phyloP scores from a whole-genome alignment of 2,797 vertebrate species.

The Lagorchestes hirsutus region DNA sequence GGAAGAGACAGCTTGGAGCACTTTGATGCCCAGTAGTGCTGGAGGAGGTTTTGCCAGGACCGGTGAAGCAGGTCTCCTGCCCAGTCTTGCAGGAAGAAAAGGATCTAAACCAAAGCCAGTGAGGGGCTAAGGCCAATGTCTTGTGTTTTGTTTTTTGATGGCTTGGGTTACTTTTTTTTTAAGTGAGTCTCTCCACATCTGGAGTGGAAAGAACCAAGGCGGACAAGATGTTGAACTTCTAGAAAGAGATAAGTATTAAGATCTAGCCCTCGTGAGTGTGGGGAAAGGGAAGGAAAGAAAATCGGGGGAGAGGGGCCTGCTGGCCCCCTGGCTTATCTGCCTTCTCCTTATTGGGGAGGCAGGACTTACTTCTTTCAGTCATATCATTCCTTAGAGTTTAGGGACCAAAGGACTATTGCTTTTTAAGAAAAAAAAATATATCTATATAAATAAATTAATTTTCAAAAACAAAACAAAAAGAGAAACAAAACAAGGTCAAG shows the following conservation, averaged over 20 bases:
- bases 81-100: conserved; percentile 75
- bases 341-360: conserved; percentile 88
- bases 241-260: conserved; percentile 78
- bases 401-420: conserved; percentile 99
- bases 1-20: background rate
- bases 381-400: conserved; percentile 99
- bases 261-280: conserved; percentile 69
- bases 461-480: conserved; percentile 83
- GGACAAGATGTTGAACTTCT: conserved; percentile 81
- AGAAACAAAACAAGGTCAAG: conserved; percentile 49
- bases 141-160: conserved; percentile 70
- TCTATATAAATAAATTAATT: conserved; percentile 86
- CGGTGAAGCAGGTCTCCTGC: conserved; percentile 79
- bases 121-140: conserved; percentile 85
- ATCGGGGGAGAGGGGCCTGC: background rate
- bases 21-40: background rate
- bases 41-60: background rate
- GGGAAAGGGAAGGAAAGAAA: background rate
- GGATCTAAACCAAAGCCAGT: conserved; percentile 89
- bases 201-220: conserved; percentile 54
- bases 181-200: conserved; percentile 66
- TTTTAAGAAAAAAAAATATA: conserved; percentile 92
- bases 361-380: conserved; percentile 89
- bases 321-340: background rate
- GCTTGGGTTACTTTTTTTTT: conserved; percentile 76